Evolutionary conservation across 2,113 vertebrate species (phyloP), one percentile per base, ranked within the genome.

Genomic region (Nycticorax nycticorax): DNA sequence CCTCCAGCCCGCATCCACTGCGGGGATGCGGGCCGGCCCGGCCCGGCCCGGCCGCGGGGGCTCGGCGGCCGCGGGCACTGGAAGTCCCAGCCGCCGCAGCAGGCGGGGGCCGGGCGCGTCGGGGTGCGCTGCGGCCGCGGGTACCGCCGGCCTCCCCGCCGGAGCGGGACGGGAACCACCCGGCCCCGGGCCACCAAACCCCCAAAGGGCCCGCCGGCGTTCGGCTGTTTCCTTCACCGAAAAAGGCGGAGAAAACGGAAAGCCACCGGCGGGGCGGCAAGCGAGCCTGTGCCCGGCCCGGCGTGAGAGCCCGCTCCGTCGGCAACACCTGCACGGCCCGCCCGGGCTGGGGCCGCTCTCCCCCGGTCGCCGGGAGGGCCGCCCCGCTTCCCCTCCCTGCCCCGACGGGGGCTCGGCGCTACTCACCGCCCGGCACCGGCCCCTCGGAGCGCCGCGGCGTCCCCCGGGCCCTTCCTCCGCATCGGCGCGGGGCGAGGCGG

Each of bases 391-490:
- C 48, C 69, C 8, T 53, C 41, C 32, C 24, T 56, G 59, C 11
- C 85, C 55, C 33, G 33, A 48, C 35, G 66, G 71, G 55, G 55
- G 20, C 35, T 81, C 72, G 77, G 68, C 27, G 41, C 74, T 93
- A 96, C 96, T 96, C 94, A 96, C 96, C 85, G 22, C 47, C 60
- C 41, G 74, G 69, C 88, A 33, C 60, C 32, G n/a, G 66, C 85
- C 66, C 78, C 60, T 90, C 37, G 73, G 60, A 95, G 56, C 43
- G 33, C 73, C 41, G 73, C 73, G 73, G 81, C 13, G 68, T 71
- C 26, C 47, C 66, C 64, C n/a, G 55, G 75, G 62, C 88, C 79
- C 89, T 71, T 68, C 69, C 37, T 88, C 77, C 22, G 47, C 95
- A 96, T 95, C 57, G 22, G 74, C 78, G 5, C 41, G 16, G 82